phyloP scores from a whole-genome alignment of 2,888 invertebrate genomes.

The Cryptops parisi region DNA sequence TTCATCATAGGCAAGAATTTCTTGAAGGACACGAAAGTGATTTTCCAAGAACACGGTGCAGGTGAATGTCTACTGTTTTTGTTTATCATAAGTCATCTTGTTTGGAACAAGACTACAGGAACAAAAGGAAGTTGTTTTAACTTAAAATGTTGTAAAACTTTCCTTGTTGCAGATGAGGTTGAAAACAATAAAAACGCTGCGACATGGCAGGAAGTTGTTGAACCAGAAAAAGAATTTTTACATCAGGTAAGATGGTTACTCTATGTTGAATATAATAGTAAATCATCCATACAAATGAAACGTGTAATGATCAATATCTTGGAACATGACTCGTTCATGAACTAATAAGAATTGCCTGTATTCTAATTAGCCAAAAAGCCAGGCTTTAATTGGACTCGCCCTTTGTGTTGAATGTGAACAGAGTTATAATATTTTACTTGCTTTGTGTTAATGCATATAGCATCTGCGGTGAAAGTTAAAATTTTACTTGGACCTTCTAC shows the following conservation, averaged over 20 bases:
- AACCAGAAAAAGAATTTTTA: constrained; percentile 74
- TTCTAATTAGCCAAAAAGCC: too few relatives aligned
- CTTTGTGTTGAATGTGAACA: too few relatives aligned
- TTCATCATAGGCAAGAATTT: constrained; percentile 86
- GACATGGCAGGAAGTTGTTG: constrained; percentile 65
- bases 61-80: neutral
- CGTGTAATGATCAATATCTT: too few relatives aligned
- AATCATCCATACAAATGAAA: too few relatives aligned
- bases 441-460: too few relatives aligned
- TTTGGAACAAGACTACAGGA: neutral
- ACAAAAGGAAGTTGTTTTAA: neutral
- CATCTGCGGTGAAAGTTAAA: too few relatives aligned
- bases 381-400: too few relatives aligned
- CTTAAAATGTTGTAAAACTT: neutral
- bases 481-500: too few relatives aligned
- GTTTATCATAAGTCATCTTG: neutral
- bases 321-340: too few relatives aligned
- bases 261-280: too few relatives aligned
- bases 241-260: constrained; percentile 57
- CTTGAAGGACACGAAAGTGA: constrained; percentile 71
- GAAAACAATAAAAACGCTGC: constrained; percentile 27
- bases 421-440: too few relatives aligned
- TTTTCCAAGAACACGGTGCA: constrained; percentile 42
- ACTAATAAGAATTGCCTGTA: neutral
- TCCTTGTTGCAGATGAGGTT: constrained; percentile 24